phyloP scores from a whole-genome alignment of 2,113 vertebrate genomes.

The Machaerirhynchus nigripectus region DNA sequence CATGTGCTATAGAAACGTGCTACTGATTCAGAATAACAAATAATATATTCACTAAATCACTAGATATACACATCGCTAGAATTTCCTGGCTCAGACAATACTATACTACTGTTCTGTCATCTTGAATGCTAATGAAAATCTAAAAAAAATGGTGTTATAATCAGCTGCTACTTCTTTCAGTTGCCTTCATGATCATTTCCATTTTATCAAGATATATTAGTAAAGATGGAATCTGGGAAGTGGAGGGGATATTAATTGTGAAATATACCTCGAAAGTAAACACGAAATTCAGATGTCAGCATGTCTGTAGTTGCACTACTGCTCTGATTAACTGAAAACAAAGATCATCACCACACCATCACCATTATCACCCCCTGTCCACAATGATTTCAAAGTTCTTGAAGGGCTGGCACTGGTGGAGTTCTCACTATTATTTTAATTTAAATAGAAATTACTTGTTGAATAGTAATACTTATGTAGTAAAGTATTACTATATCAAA shows the following conservation, averaged over 20 bases:
- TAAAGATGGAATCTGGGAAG: not conserved
- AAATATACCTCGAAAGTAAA: not conserved
- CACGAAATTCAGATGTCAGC: not conserved
- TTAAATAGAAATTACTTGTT: not conserved
- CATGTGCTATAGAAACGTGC: not conserved
- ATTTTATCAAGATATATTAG: not conserved
- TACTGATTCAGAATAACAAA: conserved; percentile 1
- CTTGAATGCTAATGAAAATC: not conserved
- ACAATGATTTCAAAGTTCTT: not conserved
- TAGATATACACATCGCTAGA: conserved; percentile 1
- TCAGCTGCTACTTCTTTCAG: not conserved
- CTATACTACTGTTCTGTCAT: not conserved
- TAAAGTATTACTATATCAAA: not conserved
- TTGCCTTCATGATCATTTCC: not conserved
- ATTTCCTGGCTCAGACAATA: not conserved
- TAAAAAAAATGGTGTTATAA: not conserved
- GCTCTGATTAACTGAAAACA: not conserved
- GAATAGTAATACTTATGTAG: not conserved
- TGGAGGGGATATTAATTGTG: not conserved
- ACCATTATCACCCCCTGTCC: not conserved
- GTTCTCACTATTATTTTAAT: not conserved
- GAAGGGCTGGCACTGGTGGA: fast-evolving
- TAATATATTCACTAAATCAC: not conserved
- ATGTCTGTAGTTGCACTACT: not conserved
- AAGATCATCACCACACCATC: not conserved